Evolutionary conservation across 2,797 vertebrate species (phyloP).

Genomic region (Ctenopoma multispine): DNA sequence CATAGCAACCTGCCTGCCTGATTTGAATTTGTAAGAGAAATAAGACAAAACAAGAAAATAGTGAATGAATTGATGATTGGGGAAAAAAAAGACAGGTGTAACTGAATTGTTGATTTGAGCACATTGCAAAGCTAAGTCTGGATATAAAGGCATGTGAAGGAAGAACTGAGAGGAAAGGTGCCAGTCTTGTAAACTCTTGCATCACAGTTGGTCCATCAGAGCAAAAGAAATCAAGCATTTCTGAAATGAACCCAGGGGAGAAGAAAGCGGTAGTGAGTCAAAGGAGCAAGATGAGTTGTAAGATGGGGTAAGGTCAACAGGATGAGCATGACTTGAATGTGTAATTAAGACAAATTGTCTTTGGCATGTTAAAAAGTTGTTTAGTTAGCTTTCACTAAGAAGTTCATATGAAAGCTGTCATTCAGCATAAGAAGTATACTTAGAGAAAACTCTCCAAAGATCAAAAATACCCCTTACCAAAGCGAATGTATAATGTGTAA

Average conservation of each 20-base stretch:
- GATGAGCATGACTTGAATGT: slow-evolving; percentile 43
- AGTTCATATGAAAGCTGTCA: slow-evolving; percentile 13
- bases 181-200: slow-evolving; percentile 55
- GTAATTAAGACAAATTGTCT: slow-evolving; percentile 37
- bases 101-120: slow-evolving; percentile 70
- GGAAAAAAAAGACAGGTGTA: slow-evolving; percentile 56
- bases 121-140: slow-evolving; percentile 47
- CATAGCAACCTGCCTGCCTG: slow-evolving; percentile 40
- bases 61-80: slow-evolving; percentile 34
- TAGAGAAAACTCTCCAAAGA: slow-evolving; percentile 23
- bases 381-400: slow-evolving; percentile 41
- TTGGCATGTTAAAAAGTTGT: slow-evolving; percentile 30
- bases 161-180: slow-evolving; percentile 32
- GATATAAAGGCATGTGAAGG: slow-evolving; percentile 29
- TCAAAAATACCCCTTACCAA: background rate
- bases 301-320: slow-evolving; percentile 54
- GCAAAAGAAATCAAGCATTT: slow-evolving; percentile 49
- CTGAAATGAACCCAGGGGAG: slow-evolving; percentile 49
- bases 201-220: slow-evolving; percentile 67
- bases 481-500: background rate
- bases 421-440: background rate
- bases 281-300: slow-evolving; percentile 32
- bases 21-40: slow-evolving; percentile 50
- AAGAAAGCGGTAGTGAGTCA: slow-evolving; percentile 3
- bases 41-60: slow-evolving; percentile 21